Evolutionary conservation across 2,113 vertebrate genomes (phyloP), one percentile per base, ranked within the genome.

Genomic region (Sitta europaea): DNA sequence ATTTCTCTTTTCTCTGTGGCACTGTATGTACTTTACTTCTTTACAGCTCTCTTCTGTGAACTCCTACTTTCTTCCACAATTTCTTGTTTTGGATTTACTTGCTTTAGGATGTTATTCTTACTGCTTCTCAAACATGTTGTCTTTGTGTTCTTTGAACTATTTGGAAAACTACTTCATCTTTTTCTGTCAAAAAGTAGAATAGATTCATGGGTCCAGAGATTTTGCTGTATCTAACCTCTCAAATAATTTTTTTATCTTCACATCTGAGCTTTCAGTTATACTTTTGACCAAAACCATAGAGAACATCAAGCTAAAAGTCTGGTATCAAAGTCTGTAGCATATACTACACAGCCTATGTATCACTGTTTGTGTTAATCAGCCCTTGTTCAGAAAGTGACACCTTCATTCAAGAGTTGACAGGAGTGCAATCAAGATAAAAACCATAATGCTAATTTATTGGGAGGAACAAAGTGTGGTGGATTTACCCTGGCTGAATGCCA

Each of bases 331-430:
- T 40, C 45, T 81, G 28, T 14, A 67, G 11, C 28, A 25, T 5
- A 58, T 24, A 25, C 38, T 73, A 43, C n/a, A 22, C 4, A 47
- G 25, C 18, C 36, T 70, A 1, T 14, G 6, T 14, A 36, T 83
- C 19, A n/a, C 18, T 40, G 12, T 35, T 72, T 2, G 0, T 42
- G 18, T n/a, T 79, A 58, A 4, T 7, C 0, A 0, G 23, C 14
- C 25, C 33, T 38, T 71, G 23, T 50, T 67, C 14, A 3, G 23
- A 36, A 50, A 36, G 6, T 12, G 23, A n/a, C 2, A 5, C 62
- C 22, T 42, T 90, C 28, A 25, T 25, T 82, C 48, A 71, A 14
- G 12, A 54, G 18, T 8, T 38, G 19, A 12, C 50, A 84, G 33
- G 29, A 82, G 9, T 29, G 53, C 16, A 42, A 8, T 66, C n/a